Evolutionary conservation across 1,140 invertebrate genomes (phyloP), one percentile per base, ranked within the genome.

Genomic region (Drosophila melanica): DNA sequence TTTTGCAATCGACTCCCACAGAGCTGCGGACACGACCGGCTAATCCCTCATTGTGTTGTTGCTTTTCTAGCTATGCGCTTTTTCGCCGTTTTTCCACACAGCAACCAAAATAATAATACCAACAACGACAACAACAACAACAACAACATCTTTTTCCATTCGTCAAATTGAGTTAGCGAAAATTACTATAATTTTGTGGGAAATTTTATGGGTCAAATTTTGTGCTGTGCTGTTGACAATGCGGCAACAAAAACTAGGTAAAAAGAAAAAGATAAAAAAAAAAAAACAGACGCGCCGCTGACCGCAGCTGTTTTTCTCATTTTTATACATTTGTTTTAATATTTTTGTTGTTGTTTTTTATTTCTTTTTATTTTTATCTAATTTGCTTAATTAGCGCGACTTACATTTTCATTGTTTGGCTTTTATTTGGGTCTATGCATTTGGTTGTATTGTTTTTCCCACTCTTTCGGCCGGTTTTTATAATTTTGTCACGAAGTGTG

Each of bases 111-210:
- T 7, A 27, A 27, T 4, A 4, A 27, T 3, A 27, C 2, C 3
- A 27, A 27, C 23, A 45, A 33, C 48, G 18, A 39, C 48, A 20
- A 27, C 23, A 4, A 27, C 2, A 27, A 27, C 3, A 27, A 27
- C 23, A 45, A 33, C 48, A 27, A 39, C 48, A 20, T 62, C 53
- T 18, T 58, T 58, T 73, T 42, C 79, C 51, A 54, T 70, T 84
- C 68, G 47, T 69, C 82, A 87, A 87, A 87, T 82, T 80, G 79
- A 80, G 84, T 89, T 89, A 67, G 76, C 84, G 18, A 58, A 86
- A 89, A 89, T 87, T 84, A 87, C 84, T 89, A 87, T 87, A 87
- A 87, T 87, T 87, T 84, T 79, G 73, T 87, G 84, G 84, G 84
- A 87, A 89, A 79, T 80, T 90, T 89, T 89, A 75, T 89, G 80